Conservation (phyloP, 2,113 vertebrate genomes). For the Myrmecobius fasciatus region DNA sequence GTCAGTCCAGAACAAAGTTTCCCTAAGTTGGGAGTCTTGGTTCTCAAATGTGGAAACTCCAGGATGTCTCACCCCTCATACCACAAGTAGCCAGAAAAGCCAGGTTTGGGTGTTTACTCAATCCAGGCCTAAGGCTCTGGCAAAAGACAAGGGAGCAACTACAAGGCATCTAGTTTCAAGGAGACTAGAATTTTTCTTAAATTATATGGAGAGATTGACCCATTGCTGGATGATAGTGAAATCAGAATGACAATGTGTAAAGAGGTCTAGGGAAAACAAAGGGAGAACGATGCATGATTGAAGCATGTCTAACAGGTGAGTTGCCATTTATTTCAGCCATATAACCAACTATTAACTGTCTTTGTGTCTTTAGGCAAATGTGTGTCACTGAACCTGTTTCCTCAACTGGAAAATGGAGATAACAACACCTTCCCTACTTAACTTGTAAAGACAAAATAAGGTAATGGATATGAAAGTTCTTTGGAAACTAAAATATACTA, state of each 20-base stretch:
- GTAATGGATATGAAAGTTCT: neutral
- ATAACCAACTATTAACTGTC: conserved; percentile 34
- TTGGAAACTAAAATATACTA: neutral
- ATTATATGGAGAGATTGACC: neutral
- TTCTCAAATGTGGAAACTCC: neutral
- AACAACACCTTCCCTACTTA: neutral
- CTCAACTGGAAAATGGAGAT: conserved; percentile 1
- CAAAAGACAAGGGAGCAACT: neutral
- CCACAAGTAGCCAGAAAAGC: neutral
- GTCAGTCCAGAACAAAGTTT: neutral
- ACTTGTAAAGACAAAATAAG: neutral
- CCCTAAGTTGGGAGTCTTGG: neutral
- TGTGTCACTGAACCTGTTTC: conserved; percentile 29
- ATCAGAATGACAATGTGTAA: neutral
- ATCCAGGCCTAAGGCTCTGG: neutral
- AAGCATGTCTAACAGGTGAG: neutral
- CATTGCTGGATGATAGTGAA: neutral
- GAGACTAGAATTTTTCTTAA: neutral
- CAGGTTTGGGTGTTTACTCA: neutral
- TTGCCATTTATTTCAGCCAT: neutral
- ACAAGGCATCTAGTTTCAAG: neutral
- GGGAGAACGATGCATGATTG: neutral
- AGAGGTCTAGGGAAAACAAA: neutral
- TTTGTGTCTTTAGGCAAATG: conserved; percentile 14
- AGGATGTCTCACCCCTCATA: neutral